A percentile compares a stretch with the other conserved stretches of the same genome.
These are phyloP conservation scores for Anisognathus igniventris DNA, from an alignment of 2,797 vertebrate species.

Conservation along the genomic window DNA sequence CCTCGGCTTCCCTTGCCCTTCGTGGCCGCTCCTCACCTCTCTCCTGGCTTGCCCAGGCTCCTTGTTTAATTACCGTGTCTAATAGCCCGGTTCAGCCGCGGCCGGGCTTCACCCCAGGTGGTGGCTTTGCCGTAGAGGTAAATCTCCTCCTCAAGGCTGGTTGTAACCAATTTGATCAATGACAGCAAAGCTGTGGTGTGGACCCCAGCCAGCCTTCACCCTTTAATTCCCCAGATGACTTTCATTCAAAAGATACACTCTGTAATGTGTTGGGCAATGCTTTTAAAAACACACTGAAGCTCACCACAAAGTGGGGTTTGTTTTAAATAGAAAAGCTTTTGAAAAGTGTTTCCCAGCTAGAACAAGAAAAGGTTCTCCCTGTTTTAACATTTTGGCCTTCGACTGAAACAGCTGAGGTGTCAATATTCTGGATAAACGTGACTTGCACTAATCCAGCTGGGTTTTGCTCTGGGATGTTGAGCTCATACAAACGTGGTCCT, in stretches of 20 bases:
- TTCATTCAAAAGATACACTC: neutral
- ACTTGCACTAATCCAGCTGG: neutral
- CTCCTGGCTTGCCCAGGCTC: neutral
- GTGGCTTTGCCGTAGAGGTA: neutral
- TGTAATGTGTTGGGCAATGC: neutral
- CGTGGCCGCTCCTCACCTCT: neutral
- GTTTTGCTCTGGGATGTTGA: neutral
- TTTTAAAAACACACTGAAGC: neutral
- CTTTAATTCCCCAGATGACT: neutral
- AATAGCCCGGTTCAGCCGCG: neutral
- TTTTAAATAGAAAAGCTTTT: neutral
- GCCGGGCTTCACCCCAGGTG: neutral
- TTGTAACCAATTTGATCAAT: neutral
- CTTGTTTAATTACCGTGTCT: neutral
- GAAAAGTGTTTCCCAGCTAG: neutral
- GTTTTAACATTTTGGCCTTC: neutral
- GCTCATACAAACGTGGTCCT: fast-evolving
- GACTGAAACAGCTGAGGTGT: neutral
- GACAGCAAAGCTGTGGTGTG: neutral
- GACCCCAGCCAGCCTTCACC: neutral
- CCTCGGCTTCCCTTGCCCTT: neutral
- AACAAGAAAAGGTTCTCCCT: neutral
- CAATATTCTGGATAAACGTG: neutral
- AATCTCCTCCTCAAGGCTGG: neutral
- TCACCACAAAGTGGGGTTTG: neutral